Base-by-base conservation (phyloP, 2,888 invertebrate species). In the Catocala sponsa region DNA sequence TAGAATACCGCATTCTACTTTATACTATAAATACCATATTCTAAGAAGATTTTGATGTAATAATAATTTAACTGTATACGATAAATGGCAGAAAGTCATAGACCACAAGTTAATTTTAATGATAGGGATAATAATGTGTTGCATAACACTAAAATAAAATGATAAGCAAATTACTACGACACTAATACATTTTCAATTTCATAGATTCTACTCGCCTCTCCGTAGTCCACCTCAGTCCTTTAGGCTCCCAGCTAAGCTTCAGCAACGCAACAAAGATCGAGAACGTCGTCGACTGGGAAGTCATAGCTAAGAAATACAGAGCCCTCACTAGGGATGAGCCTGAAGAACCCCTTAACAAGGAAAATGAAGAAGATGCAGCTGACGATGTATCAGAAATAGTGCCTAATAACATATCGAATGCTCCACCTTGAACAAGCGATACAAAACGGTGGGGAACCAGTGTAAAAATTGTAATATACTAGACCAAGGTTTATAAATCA, bases 201-300 rank as follows among this genome's bases (percentile, higher is more conserved):
- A 25, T 25, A 96, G 97, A 97, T 87, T 97, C 97, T 41, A 96
- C 97, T 50, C 96, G 97, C 0, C 89, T 98, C 25, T 97, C 98
- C 0, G 97, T 97, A 44, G 97, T 97, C 12, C 98, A 97, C 84
- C 90, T 98, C 59, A 97, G 97, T 84, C 98, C 98, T 0, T 90
- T 98, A 11, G 98, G 98, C 35, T 98, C 98, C 0, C 98, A 98
- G 86, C 90, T 98, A 70, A 98, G 98, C 83, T 97, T 98, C 91
- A 96, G 96, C 81, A 96, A 97, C 72, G 96, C 96, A 54, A 97
- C 96, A 51, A 95, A 97, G 75, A 98, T 98, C 74, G 98, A 98
- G 86, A 98, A 97, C 81, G 98, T 98, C 6, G 97, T 98, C 1
- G 98, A 98, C 87, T 98, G 98, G 98, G 98, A 98, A 81, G 95